Conservation (phyloP, 2,113 vertebrate genomes). For the Oncorhynchus clarkii region DNA sequence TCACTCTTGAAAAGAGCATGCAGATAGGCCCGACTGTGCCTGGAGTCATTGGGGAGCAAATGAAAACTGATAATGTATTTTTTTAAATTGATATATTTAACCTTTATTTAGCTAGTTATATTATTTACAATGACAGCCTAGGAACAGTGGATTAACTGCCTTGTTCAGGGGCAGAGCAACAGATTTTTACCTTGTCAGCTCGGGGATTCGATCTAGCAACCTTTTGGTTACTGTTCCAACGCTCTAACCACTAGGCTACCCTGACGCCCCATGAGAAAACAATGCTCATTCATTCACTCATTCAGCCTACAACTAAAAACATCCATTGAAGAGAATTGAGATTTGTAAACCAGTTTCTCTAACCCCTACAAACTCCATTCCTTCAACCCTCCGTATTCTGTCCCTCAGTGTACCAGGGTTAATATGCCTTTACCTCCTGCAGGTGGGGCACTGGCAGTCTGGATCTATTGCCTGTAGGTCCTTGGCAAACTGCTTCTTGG, state of each 20-base stretch:
- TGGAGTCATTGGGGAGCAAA: slow-evolving; percentile 49
- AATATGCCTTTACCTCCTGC: slow-evolving; percentile 71
- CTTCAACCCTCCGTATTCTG: too few species aligned
- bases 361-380: too few species aligned
- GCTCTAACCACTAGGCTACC: too few species aligned
- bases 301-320: not conserved
- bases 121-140: too few species aligned
- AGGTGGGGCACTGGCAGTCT: slow-evolving; percentile 82
- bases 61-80: not conserved
- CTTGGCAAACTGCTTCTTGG: slow-evolving; percentile 83
- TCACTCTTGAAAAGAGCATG: slow-evolving; percentile 85
- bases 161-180: too few species aligned
- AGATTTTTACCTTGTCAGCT: too few species aligned
- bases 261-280: not conserved
- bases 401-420: not conserved
- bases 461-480: slow-evolving; percentile 85
- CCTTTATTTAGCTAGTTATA: too few species aligned
- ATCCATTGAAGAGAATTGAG: not conserved
- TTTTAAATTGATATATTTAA: too few species aligned
- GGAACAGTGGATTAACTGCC: too few species aligned
- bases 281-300: not conserved
- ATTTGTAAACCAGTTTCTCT: not conserved
- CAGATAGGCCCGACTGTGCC: slow-evolving; percentile 85
- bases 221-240: too few species aligned
- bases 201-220: too few species aligned